A percentile compares a stretch with the other conserved stretches of the same genome.
phyloP scores from a whole-genome alignment of 92 coral and sea anemone species.

The Heteractis magnifica region DNA sequence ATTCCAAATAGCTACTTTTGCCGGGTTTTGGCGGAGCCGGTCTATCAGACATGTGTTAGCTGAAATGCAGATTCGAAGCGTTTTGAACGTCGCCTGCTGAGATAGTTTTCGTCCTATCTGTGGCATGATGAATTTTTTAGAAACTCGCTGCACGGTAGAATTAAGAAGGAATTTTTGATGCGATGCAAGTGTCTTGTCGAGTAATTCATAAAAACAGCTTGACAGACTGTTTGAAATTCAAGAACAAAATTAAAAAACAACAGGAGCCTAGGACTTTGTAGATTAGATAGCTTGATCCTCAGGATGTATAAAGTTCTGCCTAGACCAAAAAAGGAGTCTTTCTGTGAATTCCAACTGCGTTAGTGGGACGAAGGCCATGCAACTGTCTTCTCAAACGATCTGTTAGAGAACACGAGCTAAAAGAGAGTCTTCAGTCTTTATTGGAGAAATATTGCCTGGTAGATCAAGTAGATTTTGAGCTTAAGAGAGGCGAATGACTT shows the following conservation, averaged over 20 bases:
- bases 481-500: not conserved
- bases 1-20: not conserved
- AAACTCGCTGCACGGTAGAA: constrained; percentile 41
- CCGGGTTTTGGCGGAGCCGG: not conserved
- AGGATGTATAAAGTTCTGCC: constrained; percentile 12
- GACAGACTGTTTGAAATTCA: constrained; percentile 60
- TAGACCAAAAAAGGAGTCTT: constrained; percentile 31
- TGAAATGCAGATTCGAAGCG: constrained; percentile 35
- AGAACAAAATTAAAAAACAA: constrained; percentile 62
- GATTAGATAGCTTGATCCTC: constrained; percentile 27
- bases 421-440: not conserved
- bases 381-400: constrained; percentile 15
- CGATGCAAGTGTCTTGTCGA: constrained; percentile 44
- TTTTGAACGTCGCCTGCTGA: constrained; percentile 26
- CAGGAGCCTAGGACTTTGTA: constrained; percentile 37
- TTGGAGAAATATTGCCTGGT: not conserved
- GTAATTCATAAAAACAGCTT: constrained; percentile 61
- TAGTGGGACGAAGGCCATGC: constrained; percentile 6
- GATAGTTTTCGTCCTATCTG: constrained; percentile 31
- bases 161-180: constrained; percentile 48
- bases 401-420: not conserved
- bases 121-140: constrained; percentile 38
- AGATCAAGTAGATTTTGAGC: not conserved
- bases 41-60: constrained; percentile 19
- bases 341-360: constrained; percentile 22